phyloP scores from a whole-genome alignment of 2,113 vertebrate genomes.

The Ceratotherium simum region DNA sequence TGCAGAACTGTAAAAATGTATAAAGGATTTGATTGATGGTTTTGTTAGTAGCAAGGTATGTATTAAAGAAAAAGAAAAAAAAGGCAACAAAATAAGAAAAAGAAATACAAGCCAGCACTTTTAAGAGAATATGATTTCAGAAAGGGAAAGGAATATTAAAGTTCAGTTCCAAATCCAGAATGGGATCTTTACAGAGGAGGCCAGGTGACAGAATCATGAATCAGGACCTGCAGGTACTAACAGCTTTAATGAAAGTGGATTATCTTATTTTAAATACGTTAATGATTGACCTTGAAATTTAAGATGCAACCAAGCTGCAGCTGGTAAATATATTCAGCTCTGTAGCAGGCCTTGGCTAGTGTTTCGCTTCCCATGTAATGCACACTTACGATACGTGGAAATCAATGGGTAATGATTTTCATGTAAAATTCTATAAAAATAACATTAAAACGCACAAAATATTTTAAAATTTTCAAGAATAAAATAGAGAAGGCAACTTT shows the following conservation, averaged over 20 bases:
- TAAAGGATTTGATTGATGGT: slow-evolving; percentile 58
- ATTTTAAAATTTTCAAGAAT: not conserved
- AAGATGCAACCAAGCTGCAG: not conserved
- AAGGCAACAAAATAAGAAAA: slow-evolving; percentile 28
- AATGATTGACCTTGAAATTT: slow-evolving; percentile 35
- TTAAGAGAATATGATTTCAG: slow-evolving; percentile 20
- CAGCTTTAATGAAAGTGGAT: slow-evolving; percentile 7
- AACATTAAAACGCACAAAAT: not conserved
- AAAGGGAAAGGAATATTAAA: slow-evolving; percentile 17
- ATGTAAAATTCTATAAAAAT: slow-evolving; percentile 41
- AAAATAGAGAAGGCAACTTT: not conserved
- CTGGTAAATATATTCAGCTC: slow-evolving; percentile 1
- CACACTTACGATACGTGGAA: not conserved
- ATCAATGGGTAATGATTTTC: slow-evolving; percentile 6
- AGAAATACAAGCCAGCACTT: slow-evolving; percentile 42
- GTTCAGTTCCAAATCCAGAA: not conserved
- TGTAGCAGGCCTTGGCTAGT: not conserved
- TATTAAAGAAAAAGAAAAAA: not conserved
- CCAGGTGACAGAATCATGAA: not conserved
- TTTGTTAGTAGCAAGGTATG: slow-evolving; percentile 55
- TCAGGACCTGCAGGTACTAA: not conserved
- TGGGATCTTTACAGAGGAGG: not conserved
- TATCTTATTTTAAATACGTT: not conserved
- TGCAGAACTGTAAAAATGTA: slow-evolving; percentile 61
- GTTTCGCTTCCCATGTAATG: not conserved